Evolutionary conservation across 64 coral and sea anemone genomes (phyloP).

Genomic region (Actinia equina): DNA sequence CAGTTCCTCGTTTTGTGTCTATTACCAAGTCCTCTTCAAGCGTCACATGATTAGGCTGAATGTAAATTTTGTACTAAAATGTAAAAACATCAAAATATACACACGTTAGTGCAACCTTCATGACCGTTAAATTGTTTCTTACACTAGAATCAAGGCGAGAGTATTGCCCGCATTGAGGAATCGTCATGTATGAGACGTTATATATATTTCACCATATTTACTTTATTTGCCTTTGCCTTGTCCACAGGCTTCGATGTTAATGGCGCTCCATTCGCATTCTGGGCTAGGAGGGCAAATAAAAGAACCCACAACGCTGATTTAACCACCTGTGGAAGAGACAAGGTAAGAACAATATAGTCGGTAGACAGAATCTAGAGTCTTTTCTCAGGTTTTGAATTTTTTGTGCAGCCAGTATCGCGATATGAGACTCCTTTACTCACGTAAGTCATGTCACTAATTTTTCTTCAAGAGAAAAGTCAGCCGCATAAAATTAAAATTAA

Average conservation of each 20-base stretch:
- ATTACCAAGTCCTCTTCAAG: not conserved
- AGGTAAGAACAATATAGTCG: not conserved
- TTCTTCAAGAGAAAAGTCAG: no score
- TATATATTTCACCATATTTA: not conserved
- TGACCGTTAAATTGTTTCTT: not conserved
- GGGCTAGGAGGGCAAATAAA: not conserved
- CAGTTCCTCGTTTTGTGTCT: not conserved
- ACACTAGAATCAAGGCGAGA: not conserved
- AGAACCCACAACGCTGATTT: not conserved
- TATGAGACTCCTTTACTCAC: no score
- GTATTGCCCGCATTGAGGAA: no score
- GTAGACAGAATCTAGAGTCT: not conserved
- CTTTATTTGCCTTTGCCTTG: not conserved
- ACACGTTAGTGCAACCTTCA: no score
- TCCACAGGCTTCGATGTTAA: not conserved
- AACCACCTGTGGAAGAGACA: not conserved
- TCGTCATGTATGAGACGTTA: no score
- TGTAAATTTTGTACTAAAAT: not conserved
- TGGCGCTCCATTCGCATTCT: not conserved
- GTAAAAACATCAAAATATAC: not conserved
- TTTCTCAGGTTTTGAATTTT: not conserved
- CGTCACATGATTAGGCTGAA: not conserved
- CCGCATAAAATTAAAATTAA: no score
- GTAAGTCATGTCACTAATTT: no score
- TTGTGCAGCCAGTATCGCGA: not conserved